Evolutionary conservation across 1,140 invertebrate genomes (phyloP), one percentile per base, ranked within the genome.

Genomic region (Oncopodura yosiiana): DNA sequence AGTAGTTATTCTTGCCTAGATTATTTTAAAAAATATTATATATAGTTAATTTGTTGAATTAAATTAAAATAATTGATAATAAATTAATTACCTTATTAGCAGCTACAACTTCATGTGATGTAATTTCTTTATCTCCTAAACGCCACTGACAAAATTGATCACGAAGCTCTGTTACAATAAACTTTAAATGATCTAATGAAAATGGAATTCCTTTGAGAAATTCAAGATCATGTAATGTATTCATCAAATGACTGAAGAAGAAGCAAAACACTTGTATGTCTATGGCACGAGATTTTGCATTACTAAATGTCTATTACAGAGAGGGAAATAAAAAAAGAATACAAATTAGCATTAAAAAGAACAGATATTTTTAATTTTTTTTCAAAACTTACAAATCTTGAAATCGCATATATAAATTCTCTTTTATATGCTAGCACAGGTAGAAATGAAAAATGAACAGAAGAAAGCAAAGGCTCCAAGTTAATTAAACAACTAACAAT

Each of bases 141-240:
- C n/a, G n/a, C 1, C 19, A 6, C 3, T 19, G 21, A 34, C 18
- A 6, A 12, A 6, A 42, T 42, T n/a, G 9, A n/a, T 49, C n/a
- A 6, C 27, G 34, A 49, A 51, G 36, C 6, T 27, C 38, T 24
- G 24, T 41, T 11, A 51, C 36, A 11, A 52, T 23, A 2, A 3
- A 8, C 8, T 41, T 23, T 16, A 59, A 18, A n/a, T 48, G 39
- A 16, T n/a, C 5, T 12, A 19, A 3, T 1, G 27, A 2, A 2
- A 60, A 6, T 18, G 58, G 51, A 49, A 50, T 56, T 36, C 70
- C 69, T 30, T 69, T 70, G 56, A 74, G 71, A 63, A 95, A 92
- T 68, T 94, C 91, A 3, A 81, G 81, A 69, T 94, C 90, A 64
- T 94, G 87, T 16, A 94, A 68, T 0, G 90, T 92, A 0, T 84